Conservation (phyloP, 2,888 invertebrate genomes). For the Sesamia inferens region DNA sequence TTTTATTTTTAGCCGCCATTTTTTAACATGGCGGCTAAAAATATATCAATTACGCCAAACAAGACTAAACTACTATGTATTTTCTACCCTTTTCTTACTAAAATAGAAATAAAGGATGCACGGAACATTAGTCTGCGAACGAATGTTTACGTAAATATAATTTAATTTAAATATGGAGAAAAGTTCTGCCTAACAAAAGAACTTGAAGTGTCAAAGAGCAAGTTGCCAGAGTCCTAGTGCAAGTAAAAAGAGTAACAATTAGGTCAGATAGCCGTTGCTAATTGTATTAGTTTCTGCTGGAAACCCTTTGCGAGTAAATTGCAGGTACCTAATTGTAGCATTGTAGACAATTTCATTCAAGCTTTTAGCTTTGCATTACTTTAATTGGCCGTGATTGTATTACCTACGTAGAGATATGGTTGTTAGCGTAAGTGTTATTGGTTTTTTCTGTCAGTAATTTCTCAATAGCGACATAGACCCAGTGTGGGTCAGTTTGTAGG, state of each 20-base stretch:
- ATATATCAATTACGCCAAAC: too few species aligned
- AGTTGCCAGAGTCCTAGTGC: neutral
- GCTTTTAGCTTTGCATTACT: constrained; percentile 16
- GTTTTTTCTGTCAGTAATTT: neutral
- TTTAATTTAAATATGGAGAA: neutral
- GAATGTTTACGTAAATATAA: neutral
- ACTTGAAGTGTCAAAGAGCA: constrained; percentile 15
- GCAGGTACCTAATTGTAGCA: constrained; percentile 31
- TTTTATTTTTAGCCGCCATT: too few species aligned
- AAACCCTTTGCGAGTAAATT: constrained; percentile 17
- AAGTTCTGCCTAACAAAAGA: constrained; percentile 3
- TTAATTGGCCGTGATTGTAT: constrained; percentile 5
- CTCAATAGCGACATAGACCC: neutral
- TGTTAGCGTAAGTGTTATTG: neutral
- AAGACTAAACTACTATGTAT: too few species aligned
- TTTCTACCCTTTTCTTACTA: too few species aligned
- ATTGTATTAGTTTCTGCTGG: constrained; percentile 35
- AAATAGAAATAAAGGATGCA: too few species aligned
- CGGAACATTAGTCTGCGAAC: too few species aligned
- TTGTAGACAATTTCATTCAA: constrained; percentile 20
- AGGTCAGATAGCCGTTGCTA: constrained; percentile 29
- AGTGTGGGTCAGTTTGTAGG: too few species aligned
- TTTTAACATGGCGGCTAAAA: too few species aligned
- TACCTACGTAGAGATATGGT: neutral
- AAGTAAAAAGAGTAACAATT: constrained; percentile 5